Percentiles rank a stretch among this genome's conserved stretches.
Evolutionary conservation across 2,888 invertebrate genomes (phyloP).

Genomic region (Tinea pellionella): DNA sequence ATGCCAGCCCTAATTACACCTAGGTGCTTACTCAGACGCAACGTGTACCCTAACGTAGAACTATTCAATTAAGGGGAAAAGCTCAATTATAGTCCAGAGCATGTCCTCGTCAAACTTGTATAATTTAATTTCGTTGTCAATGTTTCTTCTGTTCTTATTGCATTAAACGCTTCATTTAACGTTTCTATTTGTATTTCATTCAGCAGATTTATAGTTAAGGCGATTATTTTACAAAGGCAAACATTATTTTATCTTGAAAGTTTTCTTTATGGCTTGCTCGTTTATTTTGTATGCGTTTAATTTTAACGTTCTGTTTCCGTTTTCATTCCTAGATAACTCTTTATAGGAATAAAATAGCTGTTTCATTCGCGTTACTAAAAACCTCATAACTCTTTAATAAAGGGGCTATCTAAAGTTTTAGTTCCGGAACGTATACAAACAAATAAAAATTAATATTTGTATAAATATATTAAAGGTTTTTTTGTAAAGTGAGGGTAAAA

Average conservation of each 20-base stretch:
- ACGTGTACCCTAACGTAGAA: not conserved
- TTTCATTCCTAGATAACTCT: too few species aligned
- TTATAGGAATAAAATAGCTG: too few species aligned
- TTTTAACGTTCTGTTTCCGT: too few species aligned
- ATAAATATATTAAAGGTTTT: too few species aligned
- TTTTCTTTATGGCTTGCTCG: too few species aligned
- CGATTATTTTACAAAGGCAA: not conserved
- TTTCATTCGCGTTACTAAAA: too few species aligned
- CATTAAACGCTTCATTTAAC: not conserved
- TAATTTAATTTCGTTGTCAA: conserved; percentile 6
- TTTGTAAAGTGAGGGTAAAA: too few species aligned
- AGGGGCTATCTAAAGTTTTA: too few species aligned
- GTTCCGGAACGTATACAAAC: too few species aligned
- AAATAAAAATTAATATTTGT: too few species aligned
- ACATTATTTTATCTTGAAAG: not conserved
- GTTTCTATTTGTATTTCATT: not conserved
- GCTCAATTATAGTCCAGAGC: not conserved
- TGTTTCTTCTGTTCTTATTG: conserved; percentile 1
- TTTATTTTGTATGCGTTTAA: too few species aligned
- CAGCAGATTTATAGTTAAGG: not conserved
- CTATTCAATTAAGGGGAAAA: not conserved
- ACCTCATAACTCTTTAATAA: too few species aligned
- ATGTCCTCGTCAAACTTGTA: not conserved
- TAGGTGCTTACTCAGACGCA: not conserved
- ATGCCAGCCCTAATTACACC: not conserved